A percentile compares a stretch with the other conserved stretches of the same genome.
These are phyloP conservation scores for Trididemnum miniatum DNA, from an alignment of 23 tunicate genomes.

Conservation along the genomic window DNA sequence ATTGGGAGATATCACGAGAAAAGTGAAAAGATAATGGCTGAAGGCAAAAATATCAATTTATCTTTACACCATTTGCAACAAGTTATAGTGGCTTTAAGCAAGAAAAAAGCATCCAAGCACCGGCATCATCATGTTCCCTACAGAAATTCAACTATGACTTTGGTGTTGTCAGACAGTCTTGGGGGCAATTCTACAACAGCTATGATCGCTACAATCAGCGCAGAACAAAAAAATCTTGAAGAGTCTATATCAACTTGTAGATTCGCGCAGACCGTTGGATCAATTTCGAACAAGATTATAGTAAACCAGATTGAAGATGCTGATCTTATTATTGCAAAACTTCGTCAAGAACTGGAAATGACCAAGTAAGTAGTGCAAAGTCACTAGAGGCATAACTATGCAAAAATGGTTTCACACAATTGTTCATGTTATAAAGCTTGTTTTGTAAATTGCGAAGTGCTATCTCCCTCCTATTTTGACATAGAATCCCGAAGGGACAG, in stretches of 20 bases:
- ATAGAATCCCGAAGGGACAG: too few relatives aligned
- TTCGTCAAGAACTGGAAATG: constrained; percentile 47
- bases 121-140: constrained; percentile 79
- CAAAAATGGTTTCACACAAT: too few relatives aligned
- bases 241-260: constrained; percentile 92
- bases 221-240: constrained; percentile 64
- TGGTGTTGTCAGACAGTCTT: constrained; percentile 80
- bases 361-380: constrained; percentile 35
- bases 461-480: too few relatives aligned
- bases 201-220: constrained; percentile 91
- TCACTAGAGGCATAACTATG: too few relatives aligned
- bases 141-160: constrained; percentile 85
- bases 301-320: constrained; percentile 71
- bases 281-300: constrained; percentile 64
- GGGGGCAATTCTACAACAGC: constrained; percentile 90
- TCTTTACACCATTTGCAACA: constrained; percentile 93
- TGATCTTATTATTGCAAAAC: constrained; percentile 57
- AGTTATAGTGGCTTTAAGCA: constrained; percentile 74
- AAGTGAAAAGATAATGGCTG: constrained; percentile 40
- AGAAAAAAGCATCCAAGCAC: constrained; percentile 18
- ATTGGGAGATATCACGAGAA: constrained; percentile 69
- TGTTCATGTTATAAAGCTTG: too few relatives aligned
- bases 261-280: constrained; percentile 89
- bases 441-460: too few relatives aligned
- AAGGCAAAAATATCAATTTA: constrained; percentile 89